A percentile compares a stretch with the other conserved stretches of the same genome.
Conservation (phyloP, 1,140 invertebrate species). For the Wasmannia auropunctata region DNA sequence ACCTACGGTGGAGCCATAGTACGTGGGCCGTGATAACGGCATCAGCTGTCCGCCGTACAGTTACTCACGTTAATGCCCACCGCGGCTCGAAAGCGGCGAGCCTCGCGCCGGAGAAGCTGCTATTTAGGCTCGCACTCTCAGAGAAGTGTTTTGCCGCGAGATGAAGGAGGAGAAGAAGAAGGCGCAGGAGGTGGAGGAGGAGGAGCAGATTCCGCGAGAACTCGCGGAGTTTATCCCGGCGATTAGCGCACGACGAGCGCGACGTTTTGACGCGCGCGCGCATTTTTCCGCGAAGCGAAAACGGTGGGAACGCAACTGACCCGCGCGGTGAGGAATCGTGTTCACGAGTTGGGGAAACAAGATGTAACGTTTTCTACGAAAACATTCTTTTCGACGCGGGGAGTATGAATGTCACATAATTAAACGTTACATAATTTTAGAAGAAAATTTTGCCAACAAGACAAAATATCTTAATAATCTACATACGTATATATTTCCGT, state of each 20-base stretch:
- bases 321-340: not conserved
- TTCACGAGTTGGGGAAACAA: not conserved
- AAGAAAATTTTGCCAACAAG: not conserved
- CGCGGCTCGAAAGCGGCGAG: constrained; percentile 51
- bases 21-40: constrained; percentile 66
- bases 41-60: constrained; percentile 61
- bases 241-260: constrained; percentile 53
- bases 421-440: not conserved
- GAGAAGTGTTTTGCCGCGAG: not conserved
- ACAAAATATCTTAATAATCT: not conserved
- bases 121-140: constrained; percentile 49
- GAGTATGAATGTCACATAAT: not conserved
- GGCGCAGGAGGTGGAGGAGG: not conserved
- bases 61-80: constrained; percentile 65
- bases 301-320: constrained; percentile 28
- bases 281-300: constrained; percentile 26
- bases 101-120: constrained; percentile 41
- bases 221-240: constrained; percentile 42
- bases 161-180: not conserved
- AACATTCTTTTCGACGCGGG: not conserved
- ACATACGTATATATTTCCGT: not conserved
- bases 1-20: constrained; percentile 29
- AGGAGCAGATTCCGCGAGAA: constrained; percentile 28
- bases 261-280: constrained; percentile 53
- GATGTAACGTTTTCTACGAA: not conserved